Percentiles rank a stretch among this genome's conserved stretches.
Evolutionary conservation across 2,888 invertebrate species (phyloP).

Genomic region (Meloe dianella): DNA sequence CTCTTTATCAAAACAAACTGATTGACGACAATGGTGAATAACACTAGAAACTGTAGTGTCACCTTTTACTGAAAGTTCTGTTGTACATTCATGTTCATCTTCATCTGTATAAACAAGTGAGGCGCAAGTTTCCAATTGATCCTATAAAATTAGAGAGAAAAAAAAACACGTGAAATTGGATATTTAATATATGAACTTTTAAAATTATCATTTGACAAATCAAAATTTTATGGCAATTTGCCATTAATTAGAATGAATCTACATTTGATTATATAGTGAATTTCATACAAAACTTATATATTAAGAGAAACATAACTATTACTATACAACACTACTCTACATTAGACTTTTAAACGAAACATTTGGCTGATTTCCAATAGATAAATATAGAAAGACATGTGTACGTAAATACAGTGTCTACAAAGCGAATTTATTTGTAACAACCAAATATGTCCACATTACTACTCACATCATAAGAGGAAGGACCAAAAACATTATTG

Average conservation of each 20-base stretch:
- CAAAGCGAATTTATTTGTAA: slow-evolving; percentile 35
- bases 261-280: slow-evolving; percentile 18
- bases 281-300: slow-evolving; percentile 16
- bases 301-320: slow-evolving; percentile 19
- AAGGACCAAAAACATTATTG: slow-evolving; percentile 12
- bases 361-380: slow-evolving; percentile 43
- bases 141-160: neutral
- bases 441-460: slow-evolving; percentile 36
- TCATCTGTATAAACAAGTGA: slow-evolving; percentile 16
- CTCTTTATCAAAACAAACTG: slow-evolving; percentile 13
- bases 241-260: slow-evolving; percentile 7
- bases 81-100: slow-evolving; percentile 17
- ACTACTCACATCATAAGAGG: slow-evolving; percentile 33
- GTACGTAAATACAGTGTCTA: slow-evolving; percentile 43
- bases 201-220: neutral
- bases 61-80: slow-evolving; percentile 14
- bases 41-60: slow-evolving; percentile 20
- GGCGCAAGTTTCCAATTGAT: slow-evolving; percentile 9
- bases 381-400: slow-evolving; percentile 52
- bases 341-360: slow-evolving; percentile 40
- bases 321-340: slow-evolving; percentile 15
- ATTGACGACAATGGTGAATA: slow-evolving; percentile 16
- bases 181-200: neutral
- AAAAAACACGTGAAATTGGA: neutral
- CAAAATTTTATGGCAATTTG: slow-evolving; percentile 5